Base-by-base conservation (phyloP, 2,888 invertebrate species). In the Hirtodrosophila trivittata region DNA sequence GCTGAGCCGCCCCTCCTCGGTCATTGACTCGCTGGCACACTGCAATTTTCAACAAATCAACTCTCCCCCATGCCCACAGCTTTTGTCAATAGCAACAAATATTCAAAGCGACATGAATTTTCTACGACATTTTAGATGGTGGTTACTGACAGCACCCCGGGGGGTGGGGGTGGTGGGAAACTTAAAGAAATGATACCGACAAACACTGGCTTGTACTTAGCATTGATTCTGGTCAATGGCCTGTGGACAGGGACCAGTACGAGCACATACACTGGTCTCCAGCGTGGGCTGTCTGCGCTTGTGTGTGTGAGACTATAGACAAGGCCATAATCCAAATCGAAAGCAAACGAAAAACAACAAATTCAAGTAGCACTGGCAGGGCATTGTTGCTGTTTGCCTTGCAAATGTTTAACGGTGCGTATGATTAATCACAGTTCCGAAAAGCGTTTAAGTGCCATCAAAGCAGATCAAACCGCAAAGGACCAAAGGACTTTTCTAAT, bases 201-300 rank as follows among this genome's bases (percentile, higher is more conserved):
- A 50, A 60, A 57, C 26, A 26, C 47, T 52, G 57, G 39, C 35
- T 7, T 26, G 16, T 51, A 10, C 35, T 32, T 9, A 38, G 60
- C 75, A 82, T 78, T 80, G 82, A 78, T 81, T 76, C 72, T 80
- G 75, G 75, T 75, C 80, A 80, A 77, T 80, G 72, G 72, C 76
- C 78, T 72, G 60, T 78, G 63, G 75, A 65, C 58, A 35, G 43
- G n/a, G n/a, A 45, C 14, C 26, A 21, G 14, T 28, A 16, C n/a
- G n/a, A n/a, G n/a, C n/a, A n/a, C n/a, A n/a, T n/a, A n/a, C 10
- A 35, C 33, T 16, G 18, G n/a, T 30, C 12, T 28, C 28, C 10
- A 38, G 30, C 33, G 25, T 6, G 6, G n/a, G 42, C 13, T 38
- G 39, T 28, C 43, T 18, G 9, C 30, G 10, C 8, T 30, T n/a